Conservation (phyloP, 2,888 invertebrate species). For the Tenodera sinensis region DNA sequence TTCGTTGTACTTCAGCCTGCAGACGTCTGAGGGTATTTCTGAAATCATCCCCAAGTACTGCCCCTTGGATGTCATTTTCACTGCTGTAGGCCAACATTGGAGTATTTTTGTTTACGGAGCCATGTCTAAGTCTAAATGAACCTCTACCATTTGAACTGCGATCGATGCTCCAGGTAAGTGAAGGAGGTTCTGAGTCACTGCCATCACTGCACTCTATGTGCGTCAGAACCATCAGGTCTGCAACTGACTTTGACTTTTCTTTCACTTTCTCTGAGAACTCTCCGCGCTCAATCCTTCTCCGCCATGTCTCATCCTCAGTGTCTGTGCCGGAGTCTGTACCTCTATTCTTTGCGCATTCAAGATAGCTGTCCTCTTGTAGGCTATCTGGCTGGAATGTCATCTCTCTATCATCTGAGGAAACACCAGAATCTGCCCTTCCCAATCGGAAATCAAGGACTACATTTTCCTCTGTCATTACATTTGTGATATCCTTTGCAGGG, state of each 20-base stretch:
- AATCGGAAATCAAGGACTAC: conserved; percentile 43
- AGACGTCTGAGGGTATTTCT: conserved; percentile 52
- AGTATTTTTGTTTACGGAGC: background rate
- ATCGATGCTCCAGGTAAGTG: conserved; percentile 29
- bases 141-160: conserved; percentile 14
- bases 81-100: conserved; percentile 45
- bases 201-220: conserved; percentile 59
- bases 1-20: conserved; percentile 16
- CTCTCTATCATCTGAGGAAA: conserved; percentile 8
- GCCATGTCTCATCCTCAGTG: conserved; percentile 62
- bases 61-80: conserved; percentile 54
- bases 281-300: conserved; percentile 55
- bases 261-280: conserved; percentile 58
- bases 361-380: conserved; percentile 38
- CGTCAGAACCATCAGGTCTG: conserved; percentile 63
- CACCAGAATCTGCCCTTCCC: conserved; percentile 36
- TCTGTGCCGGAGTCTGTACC: conserved; percentile 51
- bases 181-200: conserved; percentile 54
- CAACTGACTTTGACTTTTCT: conserved; percentile 62
- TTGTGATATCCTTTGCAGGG: conserved; percentile 10
- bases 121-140: conserved; percentile 13
- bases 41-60: conserved; percentile 51
- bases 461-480: conserved; percentile 26
- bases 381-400: conserved; percentile 23
- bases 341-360: conserved; percentile 28